Conservation (phyloP, 2,113 vertebrate species). For the Stercorarius parasiticus region DNA sequence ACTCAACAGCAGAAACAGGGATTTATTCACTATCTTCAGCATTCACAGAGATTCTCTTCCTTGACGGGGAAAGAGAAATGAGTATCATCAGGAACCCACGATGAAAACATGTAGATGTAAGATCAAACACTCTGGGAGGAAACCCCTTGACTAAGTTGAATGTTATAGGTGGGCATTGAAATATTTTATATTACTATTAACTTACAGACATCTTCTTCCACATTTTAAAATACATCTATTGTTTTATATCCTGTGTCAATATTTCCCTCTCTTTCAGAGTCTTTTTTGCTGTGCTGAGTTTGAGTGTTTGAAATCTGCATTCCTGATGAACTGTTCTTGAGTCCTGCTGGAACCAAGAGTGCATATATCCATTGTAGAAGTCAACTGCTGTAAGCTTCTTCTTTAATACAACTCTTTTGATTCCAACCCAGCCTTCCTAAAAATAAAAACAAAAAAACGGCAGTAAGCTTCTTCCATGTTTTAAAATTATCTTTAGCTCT, state of each 20-base stretch:
- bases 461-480: background rate
- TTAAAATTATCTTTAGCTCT: background rate
- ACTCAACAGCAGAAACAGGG: background rate
- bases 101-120: background rate
- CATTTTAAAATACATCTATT: background rate
- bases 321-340: background rate
- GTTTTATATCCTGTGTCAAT: slow-evolving; percentile 25
- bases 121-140: background rate
- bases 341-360: slow-evolving; percentile 74
- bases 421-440: slow-evolving; percentile 91
- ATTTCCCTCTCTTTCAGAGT: background rate
- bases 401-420: slow-evolving; percentile 81
- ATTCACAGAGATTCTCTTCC: background rate
- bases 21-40: background rate
- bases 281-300: slow-evolving; percentile 29
- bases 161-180: background rate
- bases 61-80: background rate
- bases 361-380: slow-evolving; percentile 96
- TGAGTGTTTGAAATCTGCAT: slow-evolving; percentile 82
- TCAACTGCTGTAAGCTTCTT: slow-evolving; percentile 88
- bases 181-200: background rate
- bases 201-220: background rate
- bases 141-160: background rate
- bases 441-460: background rate
- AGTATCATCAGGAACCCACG: background rate